Base-by-base conservation (phyloP, 2,888 invertebrate species). In the Spodoptera exigua region DNA sequence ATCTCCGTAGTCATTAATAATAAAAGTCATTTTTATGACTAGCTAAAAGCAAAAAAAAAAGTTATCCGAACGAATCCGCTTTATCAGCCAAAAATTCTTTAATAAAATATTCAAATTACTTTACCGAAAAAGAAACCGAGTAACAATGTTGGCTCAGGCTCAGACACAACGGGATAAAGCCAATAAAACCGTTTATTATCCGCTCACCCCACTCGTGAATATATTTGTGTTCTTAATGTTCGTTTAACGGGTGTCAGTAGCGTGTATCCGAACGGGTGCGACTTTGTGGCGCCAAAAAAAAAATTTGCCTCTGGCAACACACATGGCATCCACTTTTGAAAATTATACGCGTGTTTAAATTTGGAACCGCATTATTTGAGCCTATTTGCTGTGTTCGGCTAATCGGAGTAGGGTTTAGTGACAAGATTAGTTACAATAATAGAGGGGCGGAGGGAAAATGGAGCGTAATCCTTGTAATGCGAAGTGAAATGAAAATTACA, bases 261-360 rank as follows among this genome's bases (percentile, higher is more conserved):
- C 65, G 68, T 72, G 75, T 75, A 61, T 79, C 74, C 81, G 81
- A 84, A 82, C 81, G 84, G 79, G 80, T 80, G 85, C 85, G 89
- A 87, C 90, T 76, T 60, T 77, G 63, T 75, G 90, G 88, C 90
- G 89, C 88, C 89, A 72, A 82, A 83, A 86, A 80, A 81, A 82
- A 78, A 67, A 77, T 75, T 77, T 68, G 89, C 93, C 91, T 70
- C 84, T 64, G 84, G 93, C 91, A 67, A 46, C 82, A 85, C 93
- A 93, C 85, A 93, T 93, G 93, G 90, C 89, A 87, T 75, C 78
- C 79, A 75, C 78, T 72, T 89, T 89, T 78, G 79, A 85, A 88
- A 90, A 92, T 92, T 90, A 90, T 83, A 88, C 88, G 88, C 90
- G 76, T 89, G 90, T 91, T 92, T 92, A 90, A 92, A 89, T 89